Evolutionary conservation across 2,113 vertebrate species (phyloP).

Genomic region (Erpornis zantholeuca): DNA sequence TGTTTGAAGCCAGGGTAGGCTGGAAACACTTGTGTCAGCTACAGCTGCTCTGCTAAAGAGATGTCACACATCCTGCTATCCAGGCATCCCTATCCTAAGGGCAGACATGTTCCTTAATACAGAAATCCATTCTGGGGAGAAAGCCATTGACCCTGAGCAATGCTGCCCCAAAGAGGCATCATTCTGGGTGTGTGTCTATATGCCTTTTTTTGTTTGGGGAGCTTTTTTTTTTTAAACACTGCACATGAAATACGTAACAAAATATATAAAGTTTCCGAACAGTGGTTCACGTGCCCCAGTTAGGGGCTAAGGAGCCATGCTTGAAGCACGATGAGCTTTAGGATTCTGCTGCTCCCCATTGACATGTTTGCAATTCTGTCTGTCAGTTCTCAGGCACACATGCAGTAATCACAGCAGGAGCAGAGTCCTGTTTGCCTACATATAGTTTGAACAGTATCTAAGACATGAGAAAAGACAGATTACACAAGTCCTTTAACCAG

Average conservation of each 20-base stretch:
- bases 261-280: not conserved
- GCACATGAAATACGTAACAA: not conserved
- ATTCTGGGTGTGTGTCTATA: not conserved
- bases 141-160: not conserved
- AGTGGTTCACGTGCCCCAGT: not conserved
- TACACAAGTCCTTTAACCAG: not conserved
- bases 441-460: not conserved
- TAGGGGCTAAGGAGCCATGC: not conserved
- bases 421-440: not conserved
- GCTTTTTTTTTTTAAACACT: not conserved
- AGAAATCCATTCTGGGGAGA: not conserved
- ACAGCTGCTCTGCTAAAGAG: not conserved
- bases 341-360: not conserved
- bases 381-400: not conserved
- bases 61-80: not conserved
- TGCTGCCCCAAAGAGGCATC: not conserved
- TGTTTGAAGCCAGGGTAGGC: not conserved
- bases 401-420: not conserved
- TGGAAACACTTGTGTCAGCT: not conserved
- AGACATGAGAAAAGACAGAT: not conserved
- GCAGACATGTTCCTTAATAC: not conserved
- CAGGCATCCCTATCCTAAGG: not conserved
- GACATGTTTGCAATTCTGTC: not conserved
- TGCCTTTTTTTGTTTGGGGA: too few species aligned
- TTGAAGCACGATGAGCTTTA: not conserved